Base-by-base conservation (phyloP, 2,888 invertebrate species). In the Patella ulyssiponensis region DNA sequence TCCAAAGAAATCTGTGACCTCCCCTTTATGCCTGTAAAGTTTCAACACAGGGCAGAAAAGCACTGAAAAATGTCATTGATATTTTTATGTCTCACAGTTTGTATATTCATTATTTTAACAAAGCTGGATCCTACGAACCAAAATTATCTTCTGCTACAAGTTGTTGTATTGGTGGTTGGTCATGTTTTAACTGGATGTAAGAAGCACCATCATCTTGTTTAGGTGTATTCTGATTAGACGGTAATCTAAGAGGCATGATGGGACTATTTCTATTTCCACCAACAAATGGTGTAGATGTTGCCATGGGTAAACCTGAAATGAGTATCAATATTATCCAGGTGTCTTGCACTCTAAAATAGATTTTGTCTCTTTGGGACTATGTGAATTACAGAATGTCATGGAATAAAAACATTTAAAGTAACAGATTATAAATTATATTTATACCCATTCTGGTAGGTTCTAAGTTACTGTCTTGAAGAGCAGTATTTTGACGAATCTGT, bases 211-310 rank as follows among this genome's bases (percentile, higher is more conserved):
- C 44, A 9, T 44, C 44, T 44, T 44, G 44, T 44, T 44, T 44
- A 44, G 44, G 44, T 44, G 44, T 44, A 44, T 44, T 44, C 44
- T 44, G 44, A 44, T 44, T 44, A 9, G 44, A 44, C 1, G 44
- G 44, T 44, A 44, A 9, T 44, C 53, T 20, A 52, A 54, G 52
- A 78, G 71, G 23, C 77, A 78, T 17, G 77, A 82, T 7, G 77
- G 71, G 20, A 70, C 74, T 58, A 71, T 70, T 64, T 64, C 20
- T 15, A 44, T 9, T 44, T 20, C n/a, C 58, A n/a, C 20, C 56
- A 15, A 82, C 81, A 12, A 84, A 83, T 33, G 86, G 86, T 15
- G 85, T 86, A 14, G 87, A 87, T 20, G 86, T 82, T 27, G 87
- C 87, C 52, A 85, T 75, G 9, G 87, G 87, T 23, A 80, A 81